Conservation (phyloP, 2,113 vertebrate species). For the Oriolus oriolus region DNA sequence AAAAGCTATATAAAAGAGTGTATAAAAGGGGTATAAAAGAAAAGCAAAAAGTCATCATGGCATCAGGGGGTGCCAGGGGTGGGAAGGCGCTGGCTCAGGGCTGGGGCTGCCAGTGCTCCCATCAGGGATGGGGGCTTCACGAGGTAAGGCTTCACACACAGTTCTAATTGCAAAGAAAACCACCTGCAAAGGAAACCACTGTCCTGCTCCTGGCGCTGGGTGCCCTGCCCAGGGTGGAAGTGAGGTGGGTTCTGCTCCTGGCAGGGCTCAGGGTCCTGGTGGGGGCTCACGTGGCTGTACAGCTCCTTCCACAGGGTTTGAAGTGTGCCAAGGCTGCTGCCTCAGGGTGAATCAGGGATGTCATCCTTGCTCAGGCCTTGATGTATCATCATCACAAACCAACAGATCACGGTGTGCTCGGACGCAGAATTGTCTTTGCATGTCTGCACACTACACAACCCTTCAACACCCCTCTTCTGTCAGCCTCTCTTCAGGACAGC, state of each 20-base stretch:
- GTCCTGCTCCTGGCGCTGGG: not conserved
- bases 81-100: not conserved
- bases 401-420: fast-evolving
- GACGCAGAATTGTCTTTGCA: not conserved
- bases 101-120: not conserved
- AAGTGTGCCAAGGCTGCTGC: fast-evolving
- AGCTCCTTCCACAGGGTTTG: not conserved
- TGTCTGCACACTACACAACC: fast-evolving
- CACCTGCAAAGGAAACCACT: fast-evolving
- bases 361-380: not conserved
- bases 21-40: too few relatives aligned
- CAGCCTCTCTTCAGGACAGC: not conserved
- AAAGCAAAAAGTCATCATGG: too few relatives aligned
- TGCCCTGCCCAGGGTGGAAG: not conserved
- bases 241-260: not conserved
- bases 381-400: not conserved
- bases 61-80: not conserved
- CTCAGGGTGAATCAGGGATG: not conserved
- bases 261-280: not conserved
- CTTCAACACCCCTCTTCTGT: not conserved
- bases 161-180: not conserved
- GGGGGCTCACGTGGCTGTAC: not conserved
- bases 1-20: too few relatives aligned
- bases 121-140: not conserved
- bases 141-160: not conserved